Conservation (phyloP, 2,113 vertebrate genomes). For the Corythoichthys intestinalis region DNA sequence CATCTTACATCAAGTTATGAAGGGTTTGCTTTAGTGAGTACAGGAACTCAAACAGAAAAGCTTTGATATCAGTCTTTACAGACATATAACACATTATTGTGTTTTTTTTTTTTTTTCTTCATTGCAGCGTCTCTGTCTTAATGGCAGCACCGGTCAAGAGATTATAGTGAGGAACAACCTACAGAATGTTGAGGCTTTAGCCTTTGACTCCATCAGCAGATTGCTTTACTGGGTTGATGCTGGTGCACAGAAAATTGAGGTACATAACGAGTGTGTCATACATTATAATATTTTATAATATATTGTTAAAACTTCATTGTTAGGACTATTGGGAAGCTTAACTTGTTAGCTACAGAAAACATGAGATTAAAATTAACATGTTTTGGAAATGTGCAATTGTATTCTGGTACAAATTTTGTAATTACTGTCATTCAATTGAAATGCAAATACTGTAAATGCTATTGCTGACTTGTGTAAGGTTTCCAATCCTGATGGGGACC, state of each 20-base stretch:
- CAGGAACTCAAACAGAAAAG: background rate
- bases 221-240: constrained; percentile 97
- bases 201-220: constrained; percentile 89
- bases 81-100: background rate
- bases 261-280: constrained; percentile 40
- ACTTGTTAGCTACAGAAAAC: background rate
- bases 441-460: background rate
- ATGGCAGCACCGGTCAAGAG: constrained; percentile 90
- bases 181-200: constrained; percentile 91
- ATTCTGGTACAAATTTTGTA: background rate
- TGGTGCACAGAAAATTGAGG: constrained; percentile 93
- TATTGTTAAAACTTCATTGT: background rate
- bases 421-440: background rate
- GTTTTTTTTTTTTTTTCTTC: background rate
- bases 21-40: background rate
- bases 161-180: constrained; percentile 83
- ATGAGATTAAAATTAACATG: background rate
- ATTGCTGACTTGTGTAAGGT: constrained; percentile 71
- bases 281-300: background rate
- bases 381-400: background rate
- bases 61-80: background rate
- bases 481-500: constrained; percentile 88
- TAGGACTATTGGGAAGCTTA: background rate
- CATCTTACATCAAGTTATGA: background rate
- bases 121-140: constrained; percentile 88